Evolutionary conservation across 2,113 vertebrate genomes (phyloP).

Genomic region (Sialia sialis): DNA sequence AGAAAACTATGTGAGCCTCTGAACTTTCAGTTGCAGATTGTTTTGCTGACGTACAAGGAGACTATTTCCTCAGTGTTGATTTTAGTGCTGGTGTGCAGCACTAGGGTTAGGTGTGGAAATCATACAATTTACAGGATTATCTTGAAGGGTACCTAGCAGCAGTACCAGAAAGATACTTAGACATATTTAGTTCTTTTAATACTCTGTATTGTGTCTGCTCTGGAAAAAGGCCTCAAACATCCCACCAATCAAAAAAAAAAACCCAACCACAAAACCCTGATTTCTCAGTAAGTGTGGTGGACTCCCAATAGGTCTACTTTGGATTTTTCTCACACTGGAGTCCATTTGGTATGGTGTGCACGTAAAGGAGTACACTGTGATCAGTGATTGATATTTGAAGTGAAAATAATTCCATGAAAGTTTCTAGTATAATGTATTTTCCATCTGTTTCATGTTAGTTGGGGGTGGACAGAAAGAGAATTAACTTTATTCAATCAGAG

Average conservation of each 20-base stretch:
- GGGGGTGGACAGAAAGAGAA: background rate
- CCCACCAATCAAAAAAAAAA: background rate
- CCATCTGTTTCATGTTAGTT: slow-evolving; percentile 30
- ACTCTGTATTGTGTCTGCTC: background rate
- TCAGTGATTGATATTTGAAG: background rate
- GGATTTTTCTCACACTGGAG: background rate
- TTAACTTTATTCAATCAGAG: background rate
- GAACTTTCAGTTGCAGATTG: background rate
- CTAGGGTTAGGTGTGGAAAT: background rate
- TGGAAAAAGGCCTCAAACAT: background rate
- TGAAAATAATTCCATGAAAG: background rate
- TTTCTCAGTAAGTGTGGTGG: background rate
- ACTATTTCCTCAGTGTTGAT: background rate
- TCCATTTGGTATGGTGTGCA: background rate
- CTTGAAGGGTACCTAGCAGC: background rate
- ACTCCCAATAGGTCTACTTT: background rate
- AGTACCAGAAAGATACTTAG: background rate
- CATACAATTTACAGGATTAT: background rate
- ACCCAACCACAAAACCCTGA: background rate
- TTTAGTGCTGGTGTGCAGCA: background rate
- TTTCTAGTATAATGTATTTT: background rate
- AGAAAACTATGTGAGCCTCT: background rate
- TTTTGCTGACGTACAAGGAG: background rate
- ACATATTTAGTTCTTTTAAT: background rate
- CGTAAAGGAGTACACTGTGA: background rate